Evolutionary conservation across 2,113 vertebrate genomes (phyloP), one percentile per base, ranked within the genome.

Genomic region (Mesitornis unicolor): DNA sequence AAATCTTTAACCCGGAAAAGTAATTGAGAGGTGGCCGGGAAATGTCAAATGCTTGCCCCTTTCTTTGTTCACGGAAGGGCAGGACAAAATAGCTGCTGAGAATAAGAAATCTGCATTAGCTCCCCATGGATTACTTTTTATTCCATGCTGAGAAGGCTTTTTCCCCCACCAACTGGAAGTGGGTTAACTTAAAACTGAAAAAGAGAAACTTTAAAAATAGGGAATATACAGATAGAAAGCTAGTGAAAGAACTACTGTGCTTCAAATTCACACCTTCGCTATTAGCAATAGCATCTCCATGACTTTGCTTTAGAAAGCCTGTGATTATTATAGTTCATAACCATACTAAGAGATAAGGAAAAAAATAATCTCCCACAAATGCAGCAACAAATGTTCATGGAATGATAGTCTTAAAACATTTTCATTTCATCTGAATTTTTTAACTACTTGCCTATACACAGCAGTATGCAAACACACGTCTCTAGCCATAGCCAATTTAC

Each of bases 341-440:
- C 33, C 79, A 68, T 56, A 53, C 24, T 84, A 71, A 81, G 82
- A 94, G 79, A 95, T 64, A 92, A 90, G 76, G 40, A 57, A 91
- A 91, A 92, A 95, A 88, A 75, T 61, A 54, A 86, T 90, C 76
- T 88, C 31, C 7, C 43, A 45, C 43, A 90, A 94, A 80, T 43
- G 56, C 36, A 94, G 85, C 59, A 95, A 95, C 85, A 93, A 95
- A 96, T 81, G 90, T 90, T 93, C 83, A 63, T 59, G 71, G 79
- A 91, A 92, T 79, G 70, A 68, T 60, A 57, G 60, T 84, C 88
- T 90, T 78, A 74, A 93, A 95, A 80, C 68, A 67, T 75, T 95
- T 90, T 77, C 19, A 77, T 67, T 92, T 78, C 57, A 77, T 67
- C 84, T 54, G 63, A 84, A 67, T 42, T 95, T 86, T 81, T 70